These are phyloP conservation scores for Rhodophaea formosa DNA, from an alignment of 2,888 invertebrate genomes.

Conservation along the genomic window DNA sequence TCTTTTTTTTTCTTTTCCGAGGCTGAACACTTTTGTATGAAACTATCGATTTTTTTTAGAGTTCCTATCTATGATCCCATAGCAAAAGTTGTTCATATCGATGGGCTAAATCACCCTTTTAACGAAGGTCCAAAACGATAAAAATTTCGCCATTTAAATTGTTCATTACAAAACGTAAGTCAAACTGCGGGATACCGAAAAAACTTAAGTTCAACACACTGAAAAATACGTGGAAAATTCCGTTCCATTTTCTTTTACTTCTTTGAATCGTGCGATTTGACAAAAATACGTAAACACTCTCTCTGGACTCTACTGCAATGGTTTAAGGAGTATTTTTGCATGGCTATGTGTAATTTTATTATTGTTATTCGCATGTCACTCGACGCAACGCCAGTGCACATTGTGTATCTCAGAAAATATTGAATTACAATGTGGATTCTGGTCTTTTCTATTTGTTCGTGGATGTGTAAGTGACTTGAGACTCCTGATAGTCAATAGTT, in stretches of 20 bases:
- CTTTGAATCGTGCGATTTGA: conserved; percentile 1
- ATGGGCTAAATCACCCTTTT: too few species aligned
- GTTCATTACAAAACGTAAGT: not conserved
- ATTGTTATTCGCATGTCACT: conserved; percentile 15
- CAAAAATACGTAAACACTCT: not conserved
- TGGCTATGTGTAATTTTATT: not conserved
- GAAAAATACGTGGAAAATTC: not conserved
- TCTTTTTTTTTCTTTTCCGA: too few species aligned
- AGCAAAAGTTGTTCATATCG: too few species aligned
- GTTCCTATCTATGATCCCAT: too few species aligned
- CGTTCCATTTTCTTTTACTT: conserved; percentile 5
- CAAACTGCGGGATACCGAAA: too few species aligned
- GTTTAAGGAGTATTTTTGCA: not conserved
- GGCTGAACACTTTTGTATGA: too few species aligned
- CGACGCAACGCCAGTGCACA: conserved; percentile 13
- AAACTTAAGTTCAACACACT: not conserved
- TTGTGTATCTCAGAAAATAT: conserved; percentile 16
- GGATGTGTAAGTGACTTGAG: conserved; percentile 1
- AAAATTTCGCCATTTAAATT: too few species aligned
- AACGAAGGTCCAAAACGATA: too few species aligned
- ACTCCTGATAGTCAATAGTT: too few species aligned
- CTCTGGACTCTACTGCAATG: not conserved
- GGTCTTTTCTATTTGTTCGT: conserved; percentile 14
- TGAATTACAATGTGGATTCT: conserved; percentile 16
- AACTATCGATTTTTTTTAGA: too few species aligned